Base-by-base conservation (phyloP, 2,888 invertebrate genomes). In the Tiphia femorata region DNA sequence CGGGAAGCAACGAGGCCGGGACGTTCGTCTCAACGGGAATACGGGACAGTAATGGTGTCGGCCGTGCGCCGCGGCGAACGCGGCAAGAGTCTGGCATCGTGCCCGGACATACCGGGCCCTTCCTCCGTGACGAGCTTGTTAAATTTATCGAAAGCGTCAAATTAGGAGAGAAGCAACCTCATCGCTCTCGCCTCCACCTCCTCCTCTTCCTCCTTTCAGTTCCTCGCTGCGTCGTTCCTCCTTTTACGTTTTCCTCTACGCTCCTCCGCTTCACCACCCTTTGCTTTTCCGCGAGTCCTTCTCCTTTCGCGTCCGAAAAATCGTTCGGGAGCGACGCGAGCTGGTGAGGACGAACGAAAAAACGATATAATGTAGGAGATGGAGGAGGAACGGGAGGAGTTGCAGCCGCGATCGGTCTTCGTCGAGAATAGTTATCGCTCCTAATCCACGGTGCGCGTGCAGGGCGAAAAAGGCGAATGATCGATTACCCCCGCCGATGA, bases 71-170 rank as follows among this genome's bases (percentile, higher is more conserved):
- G 64, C 67, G 68, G 70, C 64, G 70, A 63, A 73, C 67, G 70
- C 68, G 70, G 62, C 67, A 67, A 71, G 67, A 68, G 75, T 72
- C 77, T 81, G 80, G 81, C 81, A 79, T 71, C 70, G 68, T 80
- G 81, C 80, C 81, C 78, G 75, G 77, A 79, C 76, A 77, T 66
- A 70, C 72, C 73, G 70, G 62, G 67, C 70, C 71, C 65, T 66
- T 70, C 75, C 76, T 79, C 72, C 75, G 81, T 81, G 81, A 81
- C 79, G 79, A 80, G 82, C 81, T 82, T 82, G 82, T 82, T 82
- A 82, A 82, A 82, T 79, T 81, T 81, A 82, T 82, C 79, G 81
- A 81, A 80, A 80, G 78, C 77, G 79, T 79, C 81, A 82, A 82
- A 82, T 82, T 82, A 81, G 77, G 77, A 77, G 70, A 71, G 73